phyloP scores from a whole-genome alignment of 2,797 vertebrate genomes.

The Orientallactaga sibirica region DNA sequence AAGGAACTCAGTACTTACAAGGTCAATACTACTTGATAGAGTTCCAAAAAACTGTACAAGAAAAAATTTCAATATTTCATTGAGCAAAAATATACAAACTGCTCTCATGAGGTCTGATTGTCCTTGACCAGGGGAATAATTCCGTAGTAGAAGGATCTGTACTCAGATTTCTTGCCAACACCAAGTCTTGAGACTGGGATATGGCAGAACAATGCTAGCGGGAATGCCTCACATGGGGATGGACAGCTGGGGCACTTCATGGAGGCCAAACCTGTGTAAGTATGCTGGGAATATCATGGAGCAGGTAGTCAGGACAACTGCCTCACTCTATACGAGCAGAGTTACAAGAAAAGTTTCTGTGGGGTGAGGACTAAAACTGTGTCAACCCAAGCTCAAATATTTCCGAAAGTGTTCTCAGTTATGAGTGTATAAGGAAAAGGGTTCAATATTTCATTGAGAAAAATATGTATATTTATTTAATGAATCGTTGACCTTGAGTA shows the following conservation, averaged over 20 bases:
- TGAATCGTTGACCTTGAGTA: slow-evolving; percentile 22
- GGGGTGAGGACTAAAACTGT: slow-evolving; percentile 30
- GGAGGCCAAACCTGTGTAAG: neutral
- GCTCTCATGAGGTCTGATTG: slow-evolving; percentile 58
- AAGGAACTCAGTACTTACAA: slow-evolving; percentile 69
- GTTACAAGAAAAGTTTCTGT: slow-evolving; percentile 24
- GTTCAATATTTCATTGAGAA: slow-evolving; percentile 23
- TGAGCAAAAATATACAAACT: slow-evolving; percentile 76
- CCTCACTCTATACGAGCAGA: neutral
- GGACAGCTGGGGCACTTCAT: neutral
- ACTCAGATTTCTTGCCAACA: slow-evolving; percentile 46
- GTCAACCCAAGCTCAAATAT: slow-evolving; percentile 32
- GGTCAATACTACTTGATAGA: slow-evolving; percentile 70
- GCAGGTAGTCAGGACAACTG: slow-evolving; percentile 38
- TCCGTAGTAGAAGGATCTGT: slow-evolving; percentile 54
- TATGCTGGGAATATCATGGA: slow-evolving; percentile 33
- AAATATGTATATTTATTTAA: slow-evolving; percentile 36
- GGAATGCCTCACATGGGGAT: neutral
- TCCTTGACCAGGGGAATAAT: slow-evolving; percentile 56
- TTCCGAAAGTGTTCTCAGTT: slow-evolving; percentile 35
- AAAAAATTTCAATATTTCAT: slow-evolving; percentile 68
- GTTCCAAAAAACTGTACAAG: slow-evolving; percentile 71
- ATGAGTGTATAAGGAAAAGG: slow-evolving; percentile 25
- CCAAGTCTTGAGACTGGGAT: slow-evolving; percentile 35
- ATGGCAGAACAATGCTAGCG: neutral